These are phyloP conservation scores for Erpetoichthys calabaricus DNA, from an alignment of 2,797 vertebrate genomes.

Conservation along the genomic window DNA sequence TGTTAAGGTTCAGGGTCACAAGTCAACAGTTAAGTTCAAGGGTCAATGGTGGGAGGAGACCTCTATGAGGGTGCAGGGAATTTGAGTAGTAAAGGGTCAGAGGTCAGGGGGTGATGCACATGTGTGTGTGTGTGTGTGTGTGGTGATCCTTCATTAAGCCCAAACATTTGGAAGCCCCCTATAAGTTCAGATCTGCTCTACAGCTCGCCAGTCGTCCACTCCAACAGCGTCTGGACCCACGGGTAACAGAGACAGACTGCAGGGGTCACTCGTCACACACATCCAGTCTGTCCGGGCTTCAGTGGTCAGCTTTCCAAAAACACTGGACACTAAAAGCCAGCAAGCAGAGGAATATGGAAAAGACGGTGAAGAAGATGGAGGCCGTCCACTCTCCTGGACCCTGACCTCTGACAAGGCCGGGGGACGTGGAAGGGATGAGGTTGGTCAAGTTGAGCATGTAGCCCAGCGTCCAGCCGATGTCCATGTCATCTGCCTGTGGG, in stretches of 20 bases:
- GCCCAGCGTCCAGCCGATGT: constrained; percentile 61
- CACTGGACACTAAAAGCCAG: constrained; percentile 16
- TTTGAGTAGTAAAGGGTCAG: neutral
- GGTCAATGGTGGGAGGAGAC: neutral
- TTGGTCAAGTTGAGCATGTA: constrained; percentile 65
- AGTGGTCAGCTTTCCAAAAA: constrained; percentile 7
- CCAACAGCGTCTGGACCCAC: too few relatives aligned
- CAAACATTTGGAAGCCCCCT: too few relatives aligned
- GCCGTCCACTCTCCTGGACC: constrained; percentile 39
- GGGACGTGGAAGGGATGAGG: constrained; percentile 36
- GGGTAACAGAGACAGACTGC: too few relatives aligned
- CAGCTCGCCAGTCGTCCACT: too few relatives aligned
- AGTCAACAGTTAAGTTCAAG: too few relatives aligned
- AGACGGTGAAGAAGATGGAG: constrained; percentile 33
- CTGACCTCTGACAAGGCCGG: constrained; percentile 27
- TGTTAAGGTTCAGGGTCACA: too few relatives aligned
- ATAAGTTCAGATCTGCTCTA: too few relatives aligned
- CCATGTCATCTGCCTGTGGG: constrained; percentile 41
- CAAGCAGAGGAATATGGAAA: constrained; percentile 30
- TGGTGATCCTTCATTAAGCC: neutral
- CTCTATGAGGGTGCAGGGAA: neutral
- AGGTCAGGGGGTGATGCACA: neutral
- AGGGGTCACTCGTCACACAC: too few relatives aligned
- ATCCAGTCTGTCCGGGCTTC: too few relatives aligned
- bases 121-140: neutral